These are phyloP conservation scores for Muschampia plurimacula DNA, from an alignment of 2,888 invertebrate species.

Conservation along the genomic window DNA sequence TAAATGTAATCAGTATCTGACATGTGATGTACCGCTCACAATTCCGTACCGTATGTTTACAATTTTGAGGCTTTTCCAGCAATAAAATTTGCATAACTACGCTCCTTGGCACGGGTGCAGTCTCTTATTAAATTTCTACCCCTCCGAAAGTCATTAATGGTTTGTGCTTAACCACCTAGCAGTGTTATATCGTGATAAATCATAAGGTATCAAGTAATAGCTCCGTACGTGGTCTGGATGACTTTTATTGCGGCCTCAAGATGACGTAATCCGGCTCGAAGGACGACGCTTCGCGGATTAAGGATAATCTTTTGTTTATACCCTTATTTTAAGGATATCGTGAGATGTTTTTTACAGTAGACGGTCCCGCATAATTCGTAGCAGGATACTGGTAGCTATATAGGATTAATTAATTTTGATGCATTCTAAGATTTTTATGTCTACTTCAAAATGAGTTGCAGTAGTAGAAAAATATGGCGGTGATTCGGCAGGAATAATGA, in stretches of 20 bases:
- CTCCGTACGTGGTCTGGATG: constrained; percentile 55
- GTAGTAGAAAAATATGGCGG: constrained; percentile 1
- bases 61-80: constrained; percentile 70
- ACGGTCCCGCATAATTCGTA: background rate
- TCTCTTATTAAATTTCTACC: constrained; percentile 85
- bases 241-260: constrained; percentile 78
- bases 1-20: too few species aligned
- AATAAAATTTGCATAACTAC: constrained; percentile 86
- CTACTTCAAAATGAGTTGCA: background rate
- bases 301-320: constrained; percentile 73
- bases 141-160: constrained; percentile 84
- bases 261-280: constrained; percentile 62
- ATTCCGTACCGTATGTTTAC: constrained; percentile 56
- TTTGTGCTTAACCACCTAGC: constrained; percentile 82
- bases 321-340: constrained; percentile 55
- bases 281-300: constrained; percentile 60
- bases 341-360: constrained; percentile 33
- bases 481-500: constrained; percentile 20
- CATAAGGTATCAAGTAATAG: constrained; percentile 73
- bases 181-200: constrained; percentile 77
- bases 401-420: background rate
- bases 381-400: background rate
- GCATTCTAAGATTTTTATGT: too few species aligned
- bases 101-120: constrained; percentile 74
- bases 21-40: background rate